Base-by-base conservation (phyloP, 2,797 vertebrate genomes). In the Sparus aurata region DNA sequence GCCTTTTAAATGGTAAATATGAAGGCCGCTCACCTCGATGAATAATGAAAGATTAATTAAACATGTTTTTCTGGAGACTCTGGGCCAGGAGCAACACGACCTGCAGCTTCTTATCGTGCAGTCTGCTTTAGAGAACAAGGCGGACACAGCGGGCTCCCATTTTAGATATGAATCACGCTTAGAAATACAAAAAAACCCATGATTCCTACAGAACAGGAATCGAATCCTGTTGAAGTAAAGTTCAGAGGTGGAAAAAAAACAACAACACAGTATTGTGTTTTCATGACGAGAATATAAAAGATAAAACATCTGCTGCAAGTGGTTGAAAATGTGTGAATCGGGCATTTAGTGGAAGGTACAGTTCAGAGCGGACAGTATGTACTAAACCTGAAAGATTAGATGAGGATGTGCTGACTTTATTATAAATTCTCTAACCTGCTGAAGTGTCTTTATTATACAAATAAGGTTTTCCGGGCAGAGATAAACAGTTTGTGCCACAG, bases 41-140 rank as follows among this genome's bases (percentile, higher is more conserved):
- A 85, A 81, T 72, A 72, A 89, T 84, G 66, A 85, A 87, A 78
- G 79, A 84, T 88, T 84, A 85, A 89, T 86, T 86, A 75, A 90
- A 75, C 30, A 65, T 4, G 20, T 76, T 61, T 74, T 65, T 80
- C 60, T n/a, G 69, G 43, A 79, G 74, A 71, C 75, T 52, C 50
- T 58, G 59, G 30, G 73, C 76, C 72, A 58, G 69, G 49, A 78
- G 64, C 76, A 77, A 73, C 73, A 73, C 22, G 20, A 55, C 8
- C 77, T 25, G 67, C 54, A 52, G 41, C 70, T 57, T 76, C 65
- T 77, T 46, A 61, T 65, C 77, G 45, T 69, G 50, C 75, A 53
- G 79, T 80, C 64, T 74, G 67, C 65, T 53, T 68, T 12, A 66
- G 58, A 77, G 67, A 84, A 45, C 62, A 71, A 73, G 41, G 74